These are phyloP conservation scores for Neodiprion lecontei DNA, from an alignment of 1,140 invertebrate genomes.

Conservation along the genomic window DNA sequence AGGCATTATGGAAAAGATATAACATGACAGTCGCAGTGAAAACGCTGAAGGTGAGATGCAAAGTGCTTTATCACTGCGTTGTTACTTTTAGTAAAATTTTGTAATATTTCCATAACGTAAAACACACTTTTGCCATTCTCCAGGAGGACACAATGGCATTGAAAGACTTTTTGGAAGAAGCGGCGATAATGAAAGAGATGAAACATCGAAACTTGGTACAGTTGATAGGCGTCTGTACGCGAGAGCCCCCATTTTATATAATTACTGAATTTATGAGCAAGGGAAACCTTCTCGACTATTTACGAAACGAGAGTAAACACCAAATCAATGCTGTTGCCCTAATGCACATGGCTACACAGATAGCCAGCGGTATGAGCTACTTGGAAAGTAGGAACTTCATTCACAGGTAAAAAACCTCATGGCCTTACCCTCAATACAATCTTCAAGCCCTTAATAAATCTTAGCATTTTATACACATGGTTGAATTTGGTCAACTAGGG, in stretches of 20 bases:
- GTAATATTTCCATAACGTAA: conserved; percentile 19
- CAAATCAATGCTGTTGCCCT: conserved; percentile 93
- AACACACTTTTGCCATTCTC: conserved; percentile 29
- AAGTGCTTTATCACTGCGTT: neutral
- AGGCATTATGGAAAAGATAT: conserved; percentile 97
- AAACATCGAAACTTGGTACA: conserved; percentile 99
- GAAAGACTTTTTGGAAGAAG: conserved; percentile 99
- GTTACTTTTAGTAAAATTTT: neutral
- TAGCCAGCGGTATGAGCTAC: conserved; percentile 98
- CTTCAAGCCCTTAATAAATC: neutral
- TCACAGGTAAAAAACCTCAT: conserved; percentile 73
- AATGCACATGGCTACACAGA: conserved; percentile 99
- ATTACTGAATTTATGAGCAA: conserved; percentile 99
- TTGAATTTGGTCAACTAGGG: conserved; percentile 64
- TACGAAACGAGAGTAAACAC: conserved; percentile 88
- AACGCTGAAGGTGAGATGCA: conserved; percentile 81
- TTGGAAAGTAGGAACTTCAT: conserved; percentile 96
- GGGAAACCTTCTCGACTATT: conserved; percentile 95
- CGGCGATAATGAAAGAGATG: conserved; percentile 99
- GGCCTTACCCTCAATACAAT: conserved; percentile 16
- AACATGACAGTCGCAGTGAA: conserved; percentile 97
- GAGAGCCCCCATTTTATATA: conserved; percentile 98
- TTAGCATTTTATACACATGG: neutral
- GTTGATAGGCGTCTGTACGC: conserved; percentile 93
- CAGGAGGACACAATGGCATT: conserved; percentile 98